phyloP scores from a whole-genome alignment of 2,888 invertebrate species.

The Notocelia uddmanniana region DNA sequence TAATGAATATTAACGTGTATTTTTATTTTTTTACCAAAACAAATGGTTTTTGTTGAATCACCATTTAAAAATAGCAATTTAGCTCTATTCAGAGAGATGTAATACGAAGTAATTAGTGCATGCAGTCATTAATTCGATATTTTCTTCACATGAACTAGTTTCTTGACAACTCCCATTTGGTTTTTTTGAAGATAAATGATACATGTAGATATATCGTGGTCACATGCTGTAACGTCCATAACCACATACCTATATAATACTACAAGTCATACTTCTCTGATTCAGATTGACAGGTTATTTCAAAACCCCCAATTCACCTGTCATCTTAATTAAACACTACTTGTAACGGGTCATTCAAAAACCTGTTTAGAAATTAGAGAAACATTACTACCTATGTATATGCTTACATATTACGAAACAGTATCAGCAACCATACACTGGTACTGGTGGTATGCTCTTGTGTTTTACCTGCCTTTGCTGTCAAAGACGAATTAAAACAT shows the following conservation, averaged over 20 bases:
- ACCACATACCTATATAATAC: neutral
- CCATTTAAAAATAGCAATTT: too few relatives aligned
- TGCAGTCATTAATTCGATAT: neutral
- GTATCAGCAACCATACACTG: too few relatives aligned
- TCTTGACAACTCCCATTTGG: neutral
- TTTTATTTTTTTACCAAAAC: too few relatives aligned
- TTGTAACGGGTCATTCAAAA: neutral
- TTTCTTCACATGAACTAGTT: neutral
- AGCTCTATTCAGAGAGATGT: too few relatives aligned
- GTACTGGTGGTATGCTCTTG: too few relatives aligned
- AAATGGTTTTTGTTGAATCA: too few relatives aligned
- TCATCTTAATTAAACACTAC: slow-evolving; percentile 12
- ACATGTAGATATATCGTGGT: neutral
- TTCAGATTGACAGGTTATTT: slow-evolving; percentile 30
- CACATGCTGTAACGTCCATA: neutral
- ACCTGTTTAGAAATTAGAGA: neutral
- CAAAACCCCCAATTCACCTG: slow-evolving; percentile 19
- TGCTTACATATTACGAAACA: too few relatives aligned
- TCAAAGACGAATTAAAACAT: too few relatives aligned
- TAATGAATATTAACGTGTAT: too few relatives aligned
- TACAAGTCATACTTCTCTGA: neutral
- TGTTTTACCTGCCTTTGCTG: too few relatives aligned
- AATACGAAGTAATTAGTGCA: neutral
- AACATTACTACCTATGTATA: neutral
- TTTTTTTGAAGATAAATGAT: neutral